phyloP scores from a whole-genome alignment of 2,888 invertebrate species.

The Cataglyphis rosenhaueri region DNA sequence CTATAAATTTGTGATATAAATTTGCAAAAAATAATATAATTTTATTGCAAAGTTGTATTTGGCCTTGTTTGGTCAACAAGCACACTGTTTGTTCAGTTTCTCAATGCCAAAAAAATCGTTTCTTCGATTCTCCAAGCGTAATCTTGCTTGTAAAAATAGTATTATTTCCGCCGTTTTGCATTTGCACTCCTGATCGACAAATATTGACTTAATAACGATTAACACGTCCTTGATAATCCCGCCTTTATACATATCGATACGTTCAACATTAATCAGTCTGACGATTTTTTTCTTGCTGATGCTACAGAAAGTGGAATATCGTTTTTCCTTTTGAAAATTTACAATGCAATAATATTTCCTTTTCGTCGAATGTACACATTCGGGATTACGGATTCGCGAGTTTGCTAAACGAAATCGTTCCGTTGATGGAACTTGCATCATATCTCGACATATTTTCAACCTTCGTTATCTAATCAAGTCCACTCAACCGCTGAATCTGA shows the following conservation, averaged over 20 bases:
- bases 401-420: not conserved
- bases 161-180: conserved; percentile 3
- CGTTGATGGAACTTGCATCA: conserved; percentile 4
- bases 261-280: not conserved
- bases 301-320: not conserved
- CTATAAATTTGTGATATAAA: not conserved
- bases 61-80: not conserved
- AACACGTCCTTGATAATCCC: not conserved
- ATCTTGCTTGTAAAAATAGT: not conserved
- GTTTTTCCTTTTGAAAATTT: not conserved
- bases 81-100: not conserved
- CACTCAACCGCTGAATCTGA: conserved; percentile 50
- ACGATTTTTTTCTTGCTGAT: not conserved
- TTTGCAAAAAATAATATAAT: not conserved
- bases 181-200: not conserved
- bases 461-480: conserved; percentile 68
- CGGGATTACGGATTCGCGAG: not conserved
- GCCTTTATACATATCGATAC: not conserved
- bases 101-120: not conserved
- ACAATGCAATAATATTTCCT: not conserved
- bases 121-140: not conserved
- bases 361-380: not conserved
- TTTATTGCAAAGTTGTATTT: not conserved
- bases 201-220: conserved; percentile 18
- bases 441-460: conserved; percentile 7